A percentile compares a stretch with the other conserved stretches of the same genome.
Conservation (phyloP, 2,113 vertebrate genomes). For the Strigops habroptila region DNA sequence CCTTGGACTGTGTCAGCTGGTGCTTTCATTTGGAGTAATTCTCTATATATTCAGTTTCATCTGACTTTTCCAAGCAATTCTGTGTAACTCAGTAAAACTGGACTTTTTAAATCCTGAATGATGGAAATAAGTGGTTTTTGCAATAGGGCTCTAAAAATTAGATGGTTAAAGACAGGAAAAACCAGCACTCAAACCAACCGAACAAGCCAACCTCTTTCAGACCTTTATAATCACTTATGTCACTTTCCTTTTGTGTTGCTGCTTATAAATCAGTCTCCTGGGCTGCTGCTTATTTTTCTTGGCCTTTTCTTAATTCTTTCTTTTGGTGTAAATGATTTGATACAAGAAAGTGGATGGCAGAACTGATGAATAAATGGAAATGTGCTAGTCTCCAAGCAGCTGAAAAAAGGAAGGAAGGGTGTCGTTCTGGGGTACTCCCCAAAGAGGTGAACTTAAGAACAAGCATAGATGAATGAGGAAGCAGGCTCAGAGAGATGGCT, state of each 20-base stretch:
- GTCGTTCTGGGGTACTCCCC: constrained; percentile 15
- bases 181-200: not conserved
- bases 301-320: constrained; percentile 31
- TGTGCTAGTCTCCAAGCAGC: not conserved
- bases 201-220: not conserved
- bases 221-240: constrained; percentile 16
- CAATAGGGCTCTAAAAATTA: not conserved
- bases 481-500: not conserved
- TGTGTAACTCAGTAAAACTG: not conserved
- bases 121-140: not conserved
- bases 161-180: not conserved
- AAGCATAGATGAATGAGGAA: constrained; percentile 1
- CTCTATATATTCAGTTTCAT: not conserved
- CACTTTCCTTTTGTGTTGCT: constrained; percentile 19
- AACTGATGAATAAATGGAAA: constrained; percentile 46
- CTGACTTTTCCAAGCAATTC: not conserved
- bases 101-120: not conserved
- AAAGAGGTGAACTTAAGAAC: not conserved
- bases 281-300: constrained; percentile 40
- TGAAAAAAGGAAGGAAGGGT: constrained; percentile 52
- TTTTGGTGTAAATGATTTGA: constrained; percentile 16
- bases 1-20: not conserved
- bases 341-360: not conserved
- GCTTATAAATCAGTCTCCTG: constrained; percentile 12
- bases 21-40: not conserved